Conservation (phyloP, 2,888 invertebrate genomes). For the Dioctria rufipes region DNA sequence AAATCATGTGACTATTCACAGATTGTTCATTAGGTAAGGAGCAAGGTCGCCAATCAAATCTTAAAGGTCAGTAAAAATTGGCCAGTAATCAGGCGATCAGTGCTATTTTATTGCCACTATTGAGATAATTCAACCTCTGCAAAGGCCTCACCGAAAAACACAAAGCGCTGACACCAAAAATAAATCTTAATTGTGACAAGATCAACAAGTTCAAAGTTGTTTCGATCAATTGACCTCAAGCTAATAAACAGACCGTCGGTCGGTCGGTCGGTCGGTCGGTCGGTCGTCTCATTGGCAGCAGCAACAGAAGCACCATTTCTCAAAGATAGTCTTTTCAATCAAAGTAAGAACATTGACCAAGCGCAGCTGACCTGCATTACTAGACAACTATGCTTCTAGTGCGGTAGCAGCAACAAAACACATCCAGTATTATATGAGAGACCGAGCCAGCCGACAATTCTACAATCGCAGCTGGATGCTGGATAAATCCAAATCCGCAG, state of each 20-base stretch:
- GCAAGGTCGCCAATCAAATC: slow-evolving; percentile 45
- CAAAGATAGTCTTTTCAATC: slow-evolving; percentile 42
- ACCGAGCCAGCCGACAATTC: background rate
- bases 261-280: background rate
- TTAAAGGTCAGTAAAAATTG: slow-evolving; percentile 47
- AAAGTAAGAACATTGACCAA: slow-evolving; percentile 51
- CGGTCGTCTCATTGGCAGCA: slow-evolving; percentile 22
- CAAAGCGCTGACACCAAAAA: slow-evolving; percentile 61
- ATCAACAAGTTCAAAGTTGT: slow-evolving; percentile 72
- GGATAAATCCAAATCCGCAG: slow-evolving; percentile 42
- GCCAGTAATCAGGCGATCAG: slow-evolving; percentile 31
- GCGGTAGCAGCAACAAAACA: background rate
- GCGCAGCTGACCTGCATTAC: slow-evolving; percentile 51
- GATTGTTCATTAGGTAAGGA: slow-evolving; percentile 41
- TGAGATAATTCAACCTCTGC: slow-evolving; percentile 43
- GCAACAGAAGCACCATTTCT: background rate
- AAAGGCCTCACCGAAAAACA: slow-evolving; percentile 43
- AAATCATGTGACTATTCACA: background rate
- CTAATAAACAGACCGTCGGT: slow-evolving; percentile 47
- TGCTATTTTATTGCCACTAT: slow-evolving; percentile 28
- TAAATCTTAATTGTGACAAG: slow-evolving; percentile 72
- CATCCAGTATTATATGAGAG: background rate
- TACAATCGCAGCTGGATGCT: slow-evolving; percentile 3
- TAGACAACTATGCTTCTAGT: slow-evolving; percentile 39
- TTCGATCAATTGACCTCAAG: slow-evolving; percentile 70